Evolutionary conservation across 2,113 vertebrate species (phyloP).

Genomic region (Channa maculata): DNA sequence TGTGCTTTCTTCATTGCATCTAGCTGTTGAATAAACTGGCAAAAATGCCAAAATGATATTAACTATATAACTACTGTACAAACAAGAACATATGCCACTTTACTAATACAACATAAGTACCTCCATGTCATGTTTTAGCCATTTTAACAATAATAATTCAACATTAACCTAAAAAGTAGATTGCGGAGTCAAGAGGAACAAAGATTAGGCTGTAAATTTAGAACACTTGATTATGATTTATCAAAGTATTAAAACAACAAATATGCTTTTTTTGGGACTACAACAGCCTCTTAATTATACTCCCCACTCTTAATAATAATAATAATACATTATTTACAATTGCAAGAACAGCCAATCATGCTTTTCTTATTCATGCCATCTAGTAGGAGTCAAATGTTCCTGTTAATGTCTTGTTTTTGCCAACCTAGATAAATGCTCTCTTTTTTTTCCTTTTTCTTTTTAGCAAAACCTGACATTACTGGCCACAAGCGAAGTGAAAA

Average conservation of each 20-base stretch:
- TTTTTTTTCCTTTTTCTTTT: slow-evolving; percentile 51
- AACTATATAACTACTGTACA: no score
- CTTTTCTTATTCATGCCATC: slow-evolving; percentile 47
- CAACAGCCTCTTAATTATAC: slow-evolving; percentile 32
- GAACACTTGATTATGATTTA: background rate
- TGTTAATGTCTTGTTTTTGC: slow-evolving; percentile 35
- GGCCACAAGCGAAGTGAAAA: slow-evolving; percentile 98
- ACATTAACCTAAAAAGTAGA: background rate
- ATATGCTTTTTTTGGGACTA: no score
- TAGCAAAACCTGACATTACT: slow-evolving; percentile 91
- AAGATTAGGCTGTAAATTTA: background rate
- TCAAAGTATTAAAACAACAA: no score
- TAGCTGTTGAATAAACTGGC: no score
- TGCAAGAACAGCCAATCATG: slow-evolving; percentile 21
- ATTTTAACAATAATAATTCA: background rate
- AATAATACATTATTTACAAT: slow-evolving; percentile 10
- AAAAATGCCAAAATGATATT: no score
- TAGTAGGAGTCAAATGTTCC: slow-evolving; percentile 42
- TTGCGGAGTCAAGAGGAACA: background rate
- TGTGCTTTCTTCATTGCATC: no score
- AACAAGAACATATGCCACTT: no score
- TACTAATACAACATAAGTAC: background rate
- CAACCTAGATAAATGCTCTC: slow-evolving; percentile 28
- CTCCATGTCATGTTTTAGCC: background rate
- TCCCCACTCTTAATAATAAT: slow-evolving; percentile 38